phyloP scores from a whole-genome alignment of 2,888 invertebrate species.

The Andrena fulva region DNA sequence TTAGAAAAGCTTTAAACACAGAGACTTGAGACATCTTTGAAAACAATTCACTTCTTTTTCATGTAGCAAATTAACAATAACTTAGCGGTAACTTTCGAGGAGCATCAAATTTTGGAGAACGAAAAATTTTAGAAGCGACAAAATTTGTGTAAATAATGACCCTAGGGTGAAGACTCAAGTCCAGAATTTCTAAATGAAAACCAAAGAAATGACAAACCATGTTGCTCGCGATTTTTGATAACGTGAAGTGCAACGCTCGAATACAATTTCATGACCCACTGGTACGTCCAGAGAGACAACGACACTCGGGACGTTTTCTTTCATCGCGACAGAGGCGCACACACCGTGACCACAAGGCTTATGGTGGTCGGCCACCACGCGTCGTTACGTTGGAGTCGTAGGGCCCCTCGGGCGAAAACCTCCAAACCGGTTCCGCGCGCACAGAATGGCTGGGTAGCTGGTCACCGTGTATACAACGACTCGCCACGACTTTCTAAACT shows the following conservation, averaged over 20 bases:
- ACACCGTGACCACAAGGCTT: constrained; percentile 61
- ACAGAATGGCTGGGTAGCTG: constrained; percentile 65
- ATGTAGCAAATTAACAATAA: no score
- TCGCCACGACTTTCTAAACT: constrained; percentile 71
- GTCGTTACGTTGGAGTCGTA: constrained; percentile 73
- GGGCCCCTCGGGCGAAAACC: constrained; percentile 69
- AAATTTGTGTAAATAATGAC: no score
- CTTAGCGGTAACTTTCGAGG: no score
- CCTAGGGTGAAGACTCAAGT: background rate
- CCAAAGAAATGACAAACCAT: background rate
- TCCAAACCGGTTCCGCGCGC: constrained; percentile 66
- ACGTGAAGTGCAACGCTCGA: background rate
- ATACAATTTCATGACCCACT: background rate
- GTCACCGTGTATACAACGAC: constrained; percentile 56
- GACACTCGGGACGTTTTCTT: constrained; percentile 59
- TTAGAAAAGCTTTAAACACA: no score
- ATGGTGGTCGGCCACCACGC: constrained; percentile 70
- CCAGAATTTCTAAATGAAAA: no score
- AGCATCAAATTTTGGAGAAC: no score
- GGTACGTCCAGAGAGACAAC: constrained; percentile 15
- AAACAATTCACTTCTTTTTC: no score
- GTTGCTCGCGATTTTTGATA: background rate
- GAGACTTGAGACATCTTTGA: no score
- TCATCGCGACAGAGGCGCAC: constrained; percentile 43
- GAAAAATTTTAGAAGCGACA: no score